Percentiles rank a stretch among this genome's conserved stretches.
Evolutionary conservation across 1,140 invertebrate species (phyloP).

Genomic region (Apolygus lucorum): DNA sequence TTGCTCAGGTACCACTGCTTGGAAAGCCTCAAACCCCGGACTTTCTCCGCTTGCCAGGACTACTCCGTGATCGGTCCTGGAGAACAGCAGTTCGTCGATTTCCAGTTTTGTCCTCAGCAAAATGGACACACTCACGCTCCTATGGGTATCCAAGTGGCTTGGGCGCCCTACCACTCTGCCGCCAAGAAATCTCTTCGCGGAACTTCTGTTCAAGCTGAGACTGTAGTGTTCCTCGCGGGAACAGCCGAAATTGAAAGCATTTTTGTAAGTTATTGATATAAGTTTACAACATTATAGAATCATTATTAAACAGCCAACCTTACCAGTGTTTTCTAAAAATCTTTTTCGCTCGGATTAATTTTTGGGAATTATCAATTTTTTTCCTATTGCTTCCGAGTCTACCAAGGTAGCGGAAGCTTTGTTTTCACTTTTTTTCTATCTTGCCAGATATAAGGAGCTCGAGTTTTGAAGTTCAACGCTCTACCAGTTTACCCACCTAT

Average conservation of each 20-base stretch:
- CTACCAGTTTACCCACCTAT: no score
- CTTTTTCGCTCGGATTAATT: not conserved
- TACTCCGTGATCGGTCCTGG: not conserved
- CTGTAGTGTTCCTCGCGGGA: constrained; percentile 1
- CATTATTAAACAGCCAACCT: not conserved
- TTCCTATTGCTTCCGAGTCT: no score
- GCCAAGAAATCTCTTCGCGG: not conserved
- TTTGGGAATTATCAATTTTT: no score
- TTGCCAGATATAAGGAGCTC: not conserved
- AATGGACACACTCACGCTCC: not conserved
- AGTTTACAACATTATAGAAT: not conserved
- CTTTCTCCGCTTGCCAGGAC: not conserved
- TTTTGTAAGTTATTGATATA: constrained; percentile 11
- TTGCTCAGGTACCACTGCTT: constrained; percentile 12
- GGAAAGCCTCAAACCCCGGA: not conserved
- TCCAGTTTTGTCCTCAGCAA: not conserved
- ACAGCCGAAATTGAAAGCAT: not conserved
- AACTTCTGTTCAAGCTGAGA: not conserved
- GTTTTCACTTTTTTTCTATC: not conserved
- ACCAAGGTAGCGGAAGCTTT: no score
- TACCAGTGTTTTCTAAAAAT: not conserved
- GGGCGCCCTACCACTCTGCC: not conserved
- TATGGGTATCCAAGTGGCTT: not conserved
- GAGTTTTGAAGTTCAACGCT: no score
- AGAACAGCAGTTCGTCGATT: constrained; percentile 10